These are phyloP conservation scores for Bathybates hornii DNA, from an alignment of 2,113 vertebrate genomes.

Conservation along the genomic window DNA sequence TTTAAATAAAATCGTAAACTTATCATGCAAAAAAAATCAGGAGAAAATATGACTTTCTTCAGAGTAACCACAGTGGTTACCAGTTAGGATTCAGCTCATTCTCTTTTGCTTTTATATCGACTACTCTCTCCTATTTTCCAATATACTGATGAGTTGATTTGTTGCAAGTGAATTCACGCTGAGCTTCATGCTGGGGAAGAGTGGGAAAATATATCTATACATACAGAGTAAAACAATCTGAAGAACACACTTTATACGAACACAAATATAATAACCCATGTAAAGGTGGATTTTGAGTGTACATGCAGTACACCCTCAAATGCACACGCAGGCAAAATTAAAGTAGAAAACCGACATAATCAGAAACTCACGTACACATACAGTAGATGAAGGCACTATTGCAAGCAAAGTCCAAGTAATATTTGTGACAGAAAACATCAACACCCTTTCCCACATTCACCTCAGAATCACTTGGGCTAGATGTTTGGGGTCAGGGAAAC, in stretches of 20 bases:
- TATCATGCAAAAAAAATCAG: not conserved
- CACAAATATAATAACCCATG: not conserved
- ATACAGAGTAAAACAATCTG: not conserved
- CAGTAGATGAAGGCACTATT: slow-evolving; percentile 77
- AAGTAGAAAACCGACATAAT: slow-evolving; percentile 34
- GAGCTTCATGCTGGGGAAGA: slow-evolving; percentile 34
- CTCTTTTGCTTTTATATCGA: not conserved
- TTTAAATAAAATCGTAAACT: not conserved
- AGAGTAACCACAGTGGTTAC: not conserved
- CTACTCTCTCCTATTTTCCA: not conserved
- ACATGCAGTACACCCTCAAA: slow-evolving; percentile 13
- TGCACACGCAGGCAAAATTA: slow-evolving; percentile 12
- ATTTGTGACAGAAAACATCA: slow-evolving; percentile 57
- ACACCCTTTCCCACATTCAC: not conserved
- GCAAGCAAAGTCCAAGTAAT: slow-evolving; percentile 73
- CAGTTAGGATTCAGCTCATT: not conserved
- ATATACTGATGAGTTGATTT: not conserved
- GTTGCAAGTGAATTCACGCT: slow-evolving; percentile 3
- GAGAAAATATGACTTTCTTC: not conserved
- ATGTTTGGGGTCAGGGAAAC: slow-evolving; percentile 4
- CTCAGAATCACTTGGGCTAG: slow-evolving; percentile 61
- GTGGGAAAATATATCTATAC: slow-evolving; percentile 1
- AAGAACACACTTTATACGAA: not conserved
- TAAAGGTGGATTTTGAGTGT: slow-evolving; percentile 23
- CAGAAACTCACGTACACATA: slow-evolving; percentile 44